These are phyloP conservation scores for Orgyia antiqua DNA, from an alignment of 2,888 invertebrate species.

Conservation along the genomic window DNA sequence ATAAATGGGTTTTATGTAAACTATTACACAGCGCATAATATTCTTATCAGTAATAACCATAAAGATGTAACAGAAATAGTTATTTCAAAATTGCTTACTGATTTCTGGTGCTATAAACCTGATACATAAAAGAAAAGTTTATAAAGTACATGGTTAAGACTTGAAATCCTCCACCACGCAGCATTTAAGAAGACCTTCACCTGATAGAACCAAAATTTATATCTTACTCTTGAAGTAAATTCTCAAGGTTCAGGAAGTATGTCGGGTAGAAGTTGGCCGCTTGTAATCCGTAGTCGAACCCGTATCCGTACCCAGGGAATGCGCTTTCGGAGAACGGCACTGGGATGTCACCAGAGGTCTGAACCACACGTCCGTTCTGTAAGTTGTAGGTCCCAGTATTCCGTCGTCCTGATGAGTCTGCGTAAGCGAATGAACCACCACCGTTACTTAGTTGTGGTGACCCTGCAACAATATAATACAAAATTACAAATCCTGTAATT, in stretches of 20 bases:
- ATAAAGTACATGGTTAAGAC: too few relatives aligned
- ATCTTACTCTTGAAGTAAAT: constrained; percentile 60
- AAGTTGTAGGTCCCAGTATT: constrained; percentile 61
- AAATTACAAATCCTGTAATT: too few relatives aligned
- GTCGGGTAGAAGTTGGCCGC: constrained; percentile 45
- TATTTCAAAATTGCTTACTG: too few relatives aligned
- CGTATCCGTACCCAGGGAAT: constrained; percentile 12
- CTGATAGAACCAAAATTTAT: constrained; percentile 30
- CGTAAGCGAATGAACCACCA: constrained; percentile 52
- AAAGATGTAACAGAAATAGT: too few relatives aligned
- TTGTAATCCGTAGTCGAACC: constrained; percentile 7
- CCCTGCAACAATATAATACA: constrained; percentile 11
- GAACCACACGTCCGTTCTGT: constrained; percentile 38
- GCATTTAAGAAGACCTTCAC: constrained; percentile 39
- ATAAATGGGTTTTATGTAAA: too few relatives aligned
- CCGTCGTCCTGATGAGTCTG: constrained; percentile 61
- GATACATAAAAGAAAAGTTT: too few relatives aligned
- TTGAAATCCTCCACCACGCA: too few relatives aligned
- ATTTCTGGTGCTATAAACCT: too few relatives aligned
- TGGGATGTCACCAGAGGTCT: constrained; percentile 21
- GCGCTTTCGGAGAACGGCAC: constrained; percentile 27
- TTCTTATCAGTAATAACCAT: too few relatives aligned
- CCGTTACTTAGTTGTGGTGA: constrained; percentile 20
- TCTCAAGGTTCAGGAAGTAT: constrained; percentile 54
- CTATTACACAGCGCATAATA: too few relatives aligned